Percentiles rank a stretch among this genome's conserved stretches.
These are phyloP conservation scores for Drosophila algonquin DNA, from an alignment of 2,888 invertebrate genomes.

Conservation along the genomic window DNA sequence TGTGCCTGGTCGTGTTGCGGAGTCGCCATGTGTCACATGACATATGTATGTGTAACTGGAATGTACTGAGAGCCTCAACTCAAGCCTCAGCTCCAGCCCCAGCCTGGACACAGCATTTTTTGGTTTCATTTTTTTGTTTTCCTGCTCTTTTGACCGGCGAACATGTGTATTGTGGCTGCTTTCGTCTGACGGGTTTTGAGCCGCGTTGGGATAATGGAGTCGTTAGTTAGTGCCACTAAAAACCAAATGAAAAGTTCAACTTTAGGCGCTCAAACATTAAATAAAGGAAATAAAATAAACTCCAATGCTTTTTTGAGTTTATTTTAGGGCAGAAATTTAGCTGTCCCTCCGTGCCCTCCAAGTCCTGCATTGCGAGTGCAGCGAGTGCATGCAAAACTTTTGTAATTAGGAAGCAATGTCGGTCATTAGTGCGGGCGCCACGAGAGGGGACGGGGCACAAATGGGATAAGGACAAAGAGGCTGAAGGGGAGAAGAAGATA, in stretches of 20 bases:
- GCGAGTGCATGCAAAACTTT: conserved; percentile 76
- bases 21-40: conserved; percentile 69
- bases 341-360: conserved; percentile 10
- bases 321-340: conserved; percentile 26
- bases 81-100: conserved; percentile 14
- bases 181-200: conserved; percentile 19
- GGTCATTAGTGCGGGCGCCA: conserved; percentile 73
- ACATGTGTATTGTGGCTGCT: conserved; percentile 58
- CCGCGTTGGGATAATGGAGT: conserved; percentile 61
- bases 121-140: conserved; percentile 6
- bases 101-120: conserved; percentile 30
- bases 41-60: conserved; percentile 61
- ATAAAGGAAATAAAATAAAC: conserved; percentile 75
- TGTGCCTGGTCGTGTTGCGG: conserved; percentile 17
- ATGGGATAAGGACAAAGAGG: conserved; percentile 3
- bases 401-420: conserved; percentile 80
- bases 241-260: conserved; percentile 56
- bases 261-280: conserved; percentile 67
- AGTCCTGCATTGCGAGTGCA: conserved; percentile 25
- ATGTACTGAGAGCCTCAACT: conserved; percentile 14
- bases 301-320: conserved; percentile 49
- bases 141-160: conserved; percentile 15
- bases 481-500: conserved; percentile 37
- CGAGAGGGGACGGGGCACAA: conserved; percentile 9
- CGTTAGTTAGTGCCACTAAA: conserved; percentile 56